Percentiles rank a stretch among this genome's conserved stretches.
Evolutionary conservation across 2,797 vertebrate species (phyloP).

Genomic region (Rhinoraja longicauda): DNA sequence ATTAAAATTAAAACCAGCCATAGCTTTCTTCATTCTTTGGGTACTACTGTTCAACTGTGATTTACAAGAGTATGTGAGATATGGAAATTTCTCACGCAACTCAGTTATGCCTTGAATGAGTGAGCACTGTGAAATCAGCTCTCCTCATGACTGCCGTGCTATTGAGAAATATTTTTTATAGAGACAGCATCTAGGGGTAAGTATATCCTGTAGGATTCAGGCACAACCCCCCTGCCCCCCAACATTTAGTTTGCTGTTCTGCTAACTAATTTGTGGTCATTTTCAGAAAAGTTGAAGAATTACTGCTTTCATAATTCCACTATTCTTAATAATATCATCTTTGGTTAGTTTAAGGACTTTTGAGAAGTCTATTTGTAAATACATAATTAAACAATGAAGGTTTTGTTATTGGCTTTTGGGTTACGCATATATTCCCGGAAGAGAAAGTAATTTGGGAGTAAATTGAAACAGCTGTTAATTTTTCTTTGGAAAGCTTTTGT

Average conservation of each 20-base stretch:
- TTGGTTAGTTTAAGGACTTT: background rate
- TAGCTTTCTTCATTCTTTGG: constrained; percentile 77
- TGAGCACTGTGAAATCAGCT: constrained; percentile 66
- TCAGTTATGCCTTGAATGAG: constrained; percentile 70
- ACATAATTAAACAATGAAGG: background rate
- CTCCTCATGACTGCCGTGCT: constrained; percentile 48
- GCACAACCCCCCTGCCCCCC: background rate
- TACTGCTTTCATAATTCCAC: background rate
- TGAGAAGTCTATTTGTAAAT: background rate
- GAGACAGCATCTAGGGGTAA: background rate
- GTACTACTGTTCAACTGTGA: constrained; percentile 82
- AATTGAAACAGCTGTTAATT: constrained; percentile 58
- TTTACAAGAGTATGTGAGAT: constrained; percentile 78
- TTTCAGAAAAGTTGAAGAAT: background rate
- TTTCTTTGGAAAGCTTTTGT: constrained; percentile 43
- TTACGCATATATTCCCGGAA: constrained; percentile 39
- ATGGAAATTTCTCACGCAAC: constrained; percentile 79
- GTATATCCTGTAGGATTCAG: background rate
- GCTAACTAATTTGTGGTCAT: constrained; percentile 5
- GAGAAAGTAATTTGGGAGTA: constrained; percentile 50
- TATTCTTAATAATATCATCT: background rate
- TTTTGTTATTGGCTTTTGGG: background rate
- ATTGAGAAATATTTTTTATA: constrained; percentile 30
- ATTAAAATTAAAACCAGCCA: constrained; percentile 82
- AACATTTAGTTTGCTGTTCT: background rate